Evolutionary conservation across 1,140 invertebrate species (phyloP), one percentile per base, ranked within the genome.

Genomic region (Tetragonula clypearis): DNA sequence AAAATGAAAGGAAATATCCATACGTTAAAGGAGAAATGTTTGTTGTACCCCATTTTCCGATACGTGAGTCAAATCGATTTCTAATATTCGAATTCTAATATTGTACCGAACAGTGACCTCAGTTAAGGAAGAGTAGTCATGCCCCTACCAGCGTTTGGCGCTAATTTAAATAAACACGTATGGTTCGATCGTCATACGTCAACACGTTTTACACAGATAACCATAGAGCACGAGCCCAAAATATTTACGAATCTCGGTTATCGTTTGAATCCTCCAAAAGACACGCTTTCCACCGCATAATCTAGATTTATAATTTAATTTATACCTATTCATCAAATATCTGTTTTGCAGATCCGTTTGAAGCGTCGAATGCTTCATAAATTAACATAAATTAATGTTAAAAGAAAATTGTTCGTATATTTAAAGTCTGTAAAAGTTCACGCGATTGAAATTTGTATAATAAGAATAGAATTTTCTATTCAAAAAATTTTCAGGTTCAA

Each of bases 121-220:
- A 3, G 17, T 41, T n/a, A 71, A 74, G 41, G 41, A 82, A 74
- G 69, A 62, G 58, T 72, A 60, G 62, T 74, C 74, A 68, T 14
- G 62, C 30, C 15, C 2, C 55, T 19, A 49, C 4, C 19, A 35
- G 19, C 23, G 66, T 72, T 56, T 71, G 35, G 2, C 6, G 41
- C 41, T 72, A 79, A 84, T 79, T 78, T 58, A 84, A 84, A 79
- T 79, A 84, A 84, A 71, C 74, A 78, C 76, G 55, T 0, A 1
- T 14, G 30, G 1, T 1, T 41, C 15, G 60, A 21, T 56, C 30
- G 53, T 56, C 21, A 41, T 14, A 30, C 55, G 56, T 19, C 68
- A 79, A 79, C 68, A 72, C 56, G 9, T 72, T 84, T 84, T 84
- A 41, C 76, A 30, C 19, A 53, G 82, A 60, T 62, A 71, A n/a